These are phyloP conservation scores for Tichodroma muraria DNA, from an alignment of 2,113 vertebrate genomes.

Conservation along the genomic window DNA sequence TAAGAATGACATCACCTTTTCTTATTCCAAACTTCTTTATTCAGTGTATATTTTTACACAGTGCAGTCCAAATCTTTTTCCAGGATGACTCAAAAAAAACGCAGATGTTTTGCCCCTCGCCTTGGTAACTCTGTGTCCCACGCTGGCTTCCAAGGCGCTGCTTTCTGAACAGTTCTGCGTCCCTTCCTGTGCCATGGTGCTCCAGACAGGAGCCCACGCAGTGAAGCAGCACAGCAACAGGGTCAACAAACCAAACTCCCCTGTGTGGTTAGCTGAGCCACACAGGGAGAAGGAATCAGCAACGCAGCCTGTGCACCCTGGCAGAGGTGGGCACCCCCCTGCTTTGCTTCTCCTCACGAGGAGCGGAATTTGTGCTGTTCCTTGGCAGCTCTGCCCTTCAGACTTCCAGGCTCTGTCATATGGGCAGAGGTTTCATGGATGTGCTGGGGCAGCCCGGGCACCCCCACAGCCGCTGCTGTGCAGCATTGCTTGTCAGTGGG, in stretches of 20 bases:
- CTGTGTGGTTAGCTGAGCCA: rapidly evolving
- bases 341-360: background rate
- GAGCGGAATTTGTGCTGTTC: background rate
- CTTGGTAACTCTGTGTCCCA: background rate
- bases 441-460: background rate
- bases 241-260: background rate
- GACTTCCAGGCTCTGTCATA: background rate
- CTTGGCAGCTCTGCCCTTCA: background rate
- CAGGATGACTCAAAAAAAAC: rapidly evolving
- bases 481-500: background rate
- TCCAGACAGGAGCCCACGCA: background rate
- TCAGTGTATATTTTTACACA: background rate
- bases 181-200: background rate
- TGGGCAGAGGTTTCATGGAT: background rate
- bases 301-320: background rate
- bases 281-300: background rate
- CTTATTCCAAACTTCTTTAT: background rate
- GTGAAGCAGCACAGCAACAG: background rate
- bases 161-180: background rate
- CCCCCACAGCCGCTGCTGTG: background rate
- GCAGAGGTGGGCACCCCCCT: background rate
- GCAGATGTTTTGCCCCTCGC: background rate
- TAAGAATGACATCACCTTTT: background rate
- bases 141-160: background rate
- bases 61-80: background rate